These are phyloP conservation scores for Torymus auratus DNA, from an alignment of 2,888 invertebrate species.

Conservation along the genomic window DNA sequence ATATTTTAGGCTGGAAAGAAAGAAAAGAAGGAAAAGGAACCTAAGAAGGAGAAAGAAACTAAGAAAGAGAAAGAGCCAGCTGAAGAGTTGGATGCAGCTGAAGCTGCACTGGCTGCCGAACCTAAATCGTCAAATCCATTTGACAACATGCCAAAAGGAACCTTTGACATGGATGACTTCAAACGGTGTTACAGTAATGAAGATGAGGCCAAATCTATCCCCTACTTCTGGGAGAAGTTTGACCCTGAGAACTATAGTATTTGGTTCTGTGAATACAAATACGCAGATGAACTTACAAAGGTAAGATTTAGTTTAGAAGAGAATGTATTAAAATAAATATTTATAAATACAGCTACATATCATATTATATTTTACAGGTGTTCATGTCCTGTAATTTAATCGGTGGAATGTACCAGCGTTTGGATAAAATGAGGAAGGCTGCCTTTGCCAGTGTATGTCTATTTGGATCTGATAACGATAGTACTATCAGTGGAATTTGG, in stretches of 20 bases:
- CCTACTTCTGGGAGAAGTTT: constrained; percentile 99
- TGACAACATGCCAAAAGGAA: constrained; percentile 91
- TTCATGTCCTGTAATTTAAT: constrained; percentile 99
- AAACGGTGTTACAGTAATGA: constrained; percentile 98
- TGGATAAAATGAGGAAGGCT: constrained; percentile 98
- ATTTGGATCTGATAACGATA: constrained; percentile 95
- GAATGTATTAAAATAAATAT: not conserved
- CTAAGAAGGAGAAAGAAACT: constrained; percentile 75
- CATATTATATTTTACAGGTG: constrained; percentile 74
- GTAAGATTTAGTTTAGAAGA: constrained; percentile 60
- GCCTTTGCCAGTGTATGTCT: constrained; percentile 96
- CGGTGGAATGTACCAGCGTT: constrained; percentile 97
- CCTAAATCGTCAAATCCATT: constrained; percentile 95
- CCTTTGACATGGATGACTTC: constrained; percentile 97
- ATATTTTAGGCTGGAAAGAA: constrained; percentile 67
- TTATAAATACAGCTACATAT: not conserved
- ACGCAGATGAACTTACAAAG: constrained; percentile 92
- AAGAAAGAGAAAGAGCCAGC: constrained; percentile 28
- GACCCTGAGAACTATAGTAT: constrained; percentile 97
- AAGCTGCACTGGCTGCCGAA: constrained; percentile 84
- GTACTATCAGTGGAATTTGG: constrained; percentile 97
- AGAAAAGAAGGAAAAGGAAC: constrained; percentile 74
- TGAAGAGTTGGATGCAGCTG: constrained; percentile 80
- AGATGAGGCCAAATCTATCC: constrained; percentile 93
- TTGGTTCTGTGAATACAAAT: constrained; percentile 98